Evolutionary conservation across 2,797 vertebrate genomes (phyloP), one percentile per base, ranked within the genome.

Genomic region (Gadopsis marmoratus): DNA sequence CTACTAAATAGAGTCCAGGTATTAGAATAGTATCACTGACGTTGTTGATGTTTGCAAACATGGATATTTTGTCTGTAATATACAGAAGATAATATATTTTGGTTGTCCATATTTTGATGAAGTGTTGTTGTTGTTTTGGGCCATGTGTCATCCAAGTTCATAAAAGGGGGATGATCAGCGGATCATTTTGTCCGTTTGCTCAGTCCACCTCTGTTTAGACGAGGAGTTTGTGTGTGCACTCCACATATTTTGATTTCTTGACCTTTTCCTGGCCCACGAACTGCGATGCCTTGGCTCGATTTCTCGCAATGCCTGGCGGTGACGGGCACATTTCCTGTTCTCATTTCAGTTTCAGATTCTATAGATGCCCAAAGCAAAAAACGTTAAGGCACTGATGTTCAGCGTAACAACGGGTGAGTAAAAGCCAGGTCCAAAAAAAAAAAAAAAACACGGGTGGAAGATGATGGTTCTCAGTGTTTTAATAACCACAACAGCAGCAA

Each of bases 401-500:
- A 54, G 8, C 11, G 2, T 5, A 61, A 26, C 35, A 53, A 13
- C 0, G 4, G 56, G 48, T n/a, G 37, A 66, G 29, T 17, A 37
- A 29, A 77, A 43, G 23, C 31, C 10, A 19, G 62, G 37, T 47
- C 62, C 41, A 2, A 26, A 26, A 26, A 26, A 26, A n/a, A n/a
- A n/a, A 60, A 64, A 54, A 55, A 41, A 76, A 77, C 41, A 47
- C 1, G 9, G 47, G 17, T 45, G 33, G 21, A 8, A 53, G 17
- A 58, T 23, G 55, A 31, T 9, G 17, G 29, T 33, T 69, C 23
- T 66, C n/a, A 35, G 66, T 37, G 71, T 70, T 86, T 76, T 71
- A 70, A 81, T 84, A 84, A 82, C 31, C 47, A 39, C 39, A 73
- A 23, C 74, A 71, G 71, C 59, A 67, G 55, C n/a, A 31, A 66